These are phyloP conservation scores for Rhadinocentrus ornatus DNA, from an alignment of 2,797 vertebrate species.

Conservation along the genomic window DNA sequence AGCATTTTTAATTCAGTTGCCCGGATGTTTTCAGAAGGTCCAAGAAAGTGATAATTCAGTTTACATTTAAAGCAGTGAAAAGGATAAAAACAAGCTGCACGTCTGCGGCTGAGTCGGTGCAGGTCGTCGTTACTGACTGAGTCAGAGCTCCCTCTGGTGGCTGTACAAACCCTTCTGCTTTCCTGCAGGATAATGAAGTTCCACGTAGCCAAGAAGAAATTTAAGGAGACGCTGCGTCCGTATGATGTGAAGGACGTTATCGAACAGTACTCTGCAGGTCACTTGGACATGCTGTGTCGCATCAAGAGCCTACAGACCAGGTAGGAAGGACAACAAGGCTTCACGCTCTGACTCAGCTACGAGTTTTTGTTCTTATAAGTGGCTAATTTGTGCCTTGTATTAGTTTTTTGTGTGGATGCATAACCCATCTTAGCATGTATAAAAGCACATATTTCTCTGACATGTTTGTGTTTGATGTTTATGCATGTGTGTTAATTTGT, in stretches of 20 bases:
- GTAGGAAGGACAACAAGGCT: constrained; percentile 68
- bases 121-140: background rate
- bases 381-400: background rate
- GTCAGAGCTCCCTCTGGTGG: constrained; percentile 64
- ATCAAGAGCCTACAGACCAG: constrained; percentile 97
- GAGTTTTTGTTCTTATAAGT: background rate
- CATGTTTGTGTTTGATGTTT: constrained; percentile 6
- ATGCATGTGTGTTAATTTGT: constrained; percentile 38
- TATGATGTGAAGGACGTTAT: constrained; percentile 99
- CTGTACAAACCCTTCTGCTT: constrained; percentile 8
- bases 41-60: no score
- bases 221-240: constrained; percentile 95
- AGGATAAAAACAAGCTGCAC: no score
- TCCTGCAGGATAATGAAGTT: constrained; percentile 95
- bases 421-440: background rate
- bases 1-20: no score
- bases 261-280: constrained; percentile 97
- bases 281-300: constrained; percentile 96
- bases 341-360: background rate
- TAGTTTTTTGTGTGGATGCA: constrained; percentile 14
- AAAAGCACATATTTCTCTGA: background rate
- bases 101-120: no score
- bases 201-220: constrained; percentile 97
- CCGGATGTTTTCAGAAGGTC: no score
- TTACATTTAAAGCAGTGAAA: no score